Evolutionary conservation across 2,797 vertebrate genomes (phyloP).

Genomic region (Platyrinchus mystaceus): DNA sequence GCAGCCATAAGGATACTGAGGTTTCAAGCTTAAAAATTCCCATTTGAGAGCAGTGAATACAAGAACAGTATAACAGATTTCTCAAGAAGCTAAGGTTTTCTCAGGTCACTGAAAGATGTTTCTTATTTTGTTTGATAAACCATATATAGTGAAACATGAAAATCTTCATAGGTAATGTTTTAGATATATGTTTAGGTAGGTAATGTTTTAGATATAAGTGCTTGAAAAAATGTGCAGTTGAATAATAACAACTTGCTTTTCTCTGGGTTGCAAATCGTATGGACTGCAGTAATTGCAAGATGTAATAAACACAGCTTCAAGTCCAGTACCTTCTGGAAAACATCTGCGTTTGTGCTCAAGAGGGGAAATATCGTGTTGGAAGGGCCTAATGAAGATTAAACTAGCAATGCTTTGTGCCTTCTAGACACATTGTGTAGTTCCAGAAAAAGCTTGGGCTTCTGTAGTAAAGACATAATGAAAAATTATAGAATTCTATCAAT

Average conservation of each 20-base stretch:
- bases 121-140: not conserved
- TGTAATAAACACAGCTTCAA: not conserved
- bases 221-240: not conserved
- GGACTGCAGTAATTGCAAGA: not conserved
- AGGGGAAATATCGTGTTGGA: not conserved
- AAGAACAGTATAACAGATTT: not conserved
- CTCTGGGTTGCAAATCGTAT: not conserved
- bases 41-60: not conserved
- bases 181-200: not conserved
- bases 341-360: not conserved
- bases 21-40: slow-evolving; percentile 13
- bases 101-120: not conserved
- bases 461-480: not conserved
- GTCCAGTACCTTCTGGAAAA: not conserved
- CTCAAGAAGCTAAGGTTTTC: not conserved
- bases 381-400: not conserved
- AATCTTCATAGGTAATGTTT: not conserved
- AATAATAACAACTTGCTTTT: not conserved
- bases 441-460: not conserved
- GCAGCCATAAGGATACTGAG: not conserved
- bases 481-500: not conserved
- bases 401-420: not conserved
- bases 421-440: not conserved
- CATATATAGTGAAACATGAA: not conserved
- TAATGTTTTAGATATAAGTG: not conserved